Conservation (phyloP, 2,888 invertebrate species). For the Pollenia angustigena region DNA sequence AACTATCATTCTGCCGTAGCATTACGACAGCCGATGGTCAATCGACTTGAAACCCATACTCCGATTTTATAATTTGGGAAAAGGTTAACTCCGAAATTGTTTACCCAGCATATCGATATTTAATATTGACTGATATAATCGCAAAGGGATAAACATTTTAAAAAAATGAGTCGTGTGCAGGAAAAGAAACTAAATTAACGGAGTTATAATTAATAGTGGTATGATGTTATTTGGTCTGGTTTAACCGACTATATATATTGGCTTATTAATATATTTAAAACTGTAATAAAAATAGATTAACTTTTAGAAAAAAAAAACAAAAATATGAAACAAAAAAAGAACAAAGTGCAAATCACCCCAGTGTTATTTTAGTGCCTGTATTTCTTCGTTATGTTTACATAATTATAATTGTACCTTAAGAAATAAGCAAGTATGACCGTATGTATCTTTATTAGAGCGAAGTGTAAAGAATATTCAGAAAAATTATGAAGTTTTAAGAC, state of each 20-base stretch:
- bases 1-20: no score
- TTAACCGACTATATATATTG: constrained; percentile 19
- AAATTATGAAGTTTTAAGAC: neutral
- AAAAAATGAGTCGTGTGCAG: no score
- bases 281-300: neutral
- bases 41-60: no score
- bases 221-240: constrained; percentile 12
- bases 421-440: neutral
- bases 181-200: neutral
- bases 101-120: no score
- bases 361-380: constrained; percentile 73
- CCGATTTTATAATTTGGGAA: no score
- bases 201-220: neutral
- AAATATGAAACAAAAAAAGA: constrained; percentile 27
- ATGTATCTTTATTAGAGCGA: no score
- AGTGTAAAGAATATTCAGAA: no score
- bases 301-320: constrained; percentile 28
- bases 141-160: no score
- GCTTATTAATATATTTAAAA: constrained; percentile 38
- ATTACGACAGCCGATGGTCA: no score
- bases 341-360: constrained; percentile 66
- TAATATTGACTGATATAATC: no score
- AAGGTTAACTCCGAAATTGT: no score
- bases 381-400: constrained; percentile 61
- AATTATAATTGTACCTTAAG: constrained; percentile 50